Percentiles rank a stretch among this genome's conserved stretches.
Evolutionary conservation across 2,113 vertebrate genomes (phyloP).

Genomic region (Triplophysa tibetana): DNA sequence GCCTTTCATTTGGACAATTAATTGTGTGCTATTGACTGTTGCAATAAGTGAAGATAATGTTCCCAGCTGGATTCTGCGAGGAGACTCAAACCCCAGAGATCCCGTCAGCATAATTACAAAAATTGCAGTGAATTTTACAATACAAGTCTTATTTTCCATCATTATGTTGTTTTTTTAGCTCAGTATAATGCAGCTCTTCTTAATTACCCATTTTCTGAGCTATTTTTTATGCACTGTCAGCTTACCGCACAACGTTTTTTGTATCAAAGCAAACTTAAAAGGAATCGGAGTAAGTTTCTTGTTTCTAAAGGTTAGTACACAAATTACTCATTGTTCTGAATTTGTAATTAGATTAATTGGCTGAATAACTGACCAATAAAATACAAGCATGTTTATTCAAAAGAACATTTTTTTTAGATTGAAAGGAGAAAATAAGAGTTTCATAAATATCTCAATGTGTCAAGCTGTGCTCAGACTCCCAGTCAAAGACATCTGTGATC

Average conservation of each 20-base stretch:
- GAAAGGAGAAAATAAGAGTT: too few relatives aligned
- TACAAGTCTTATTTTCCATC: constrained; percentile 47
- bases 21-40: constrained; percentile 52
- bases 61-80: constrained; percentile 43
- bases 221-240: constrained; percentile 21
- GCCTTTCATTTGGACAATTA: constrained; percentile 58
- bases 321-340: constrained; percentile 1
- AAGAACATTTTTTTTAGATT: too few relatives aligned
- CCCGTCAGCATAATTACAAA: constrained; percentile 49
- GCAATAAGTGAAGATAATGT: constrained; percentile 47
- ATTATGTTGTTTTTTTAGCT: constrained; percentile 51
- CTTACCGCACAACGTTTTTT: not conserved
- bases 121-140: constrained; percentile 48
- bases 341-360: not conserved
- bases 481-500: too few relatives aligned
- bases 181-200: constrained; percentile 31
- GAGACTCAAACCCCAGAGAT: constrained; percentile 47
- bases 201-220: constrained; percentile 39
- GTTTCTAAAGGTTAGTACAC: not conserved
- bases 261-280: not conserved
- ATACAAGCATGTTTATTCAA: too few relatives aligned
- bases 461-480: too few relatives aligned
- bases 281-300: constrained; percentile 2
- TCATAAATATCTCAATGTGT: too few relatives aligned
- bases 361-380: not conserved